Evolutionary conservation across 2,888 invertebrate genomes (phyloP).

Genomic region (Hydrotaea diabolus): DNA sequence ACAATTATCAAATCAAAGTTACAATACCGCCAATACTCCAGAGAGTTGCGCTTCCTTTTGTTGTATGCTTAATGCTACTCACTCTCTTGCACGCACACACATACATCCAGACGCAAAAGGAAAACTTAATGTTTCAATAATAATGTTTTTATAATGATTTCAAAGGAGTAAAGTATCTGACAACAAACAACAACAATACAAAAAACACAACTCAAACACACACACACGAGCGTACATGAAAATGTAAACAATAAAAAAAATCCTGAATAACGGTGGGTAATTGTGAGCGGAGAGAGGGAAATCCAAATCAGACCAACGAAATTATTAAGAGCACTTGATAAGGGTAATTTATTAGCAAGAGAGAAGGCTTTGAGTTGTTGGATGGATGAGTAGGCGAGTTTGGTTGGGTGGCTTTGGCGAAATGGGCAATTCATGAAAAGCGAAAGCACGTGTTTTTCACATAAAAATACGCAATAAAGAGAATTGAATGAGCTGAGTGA

Average conservation of each 20-base stretch:
- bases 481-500: not conserved
- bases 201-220: conserved; percentile 15
- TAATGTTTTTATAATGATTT: conserved; percentile 42
- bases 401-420: too few species aligned
- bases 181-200: conserved; percentile 7
- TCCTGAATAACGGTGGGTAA: not conserved
- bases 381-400: not conserved
- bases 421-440: conserved; percentile 30
- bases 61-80: conserved; percentile 3
- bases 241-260: conserved; percentile 40
- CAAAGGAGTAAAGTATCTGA: conserved; percentile 47
- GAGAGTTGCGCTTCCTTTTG: conserved; percentile 50
- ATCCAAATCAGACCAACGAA: not conserved
- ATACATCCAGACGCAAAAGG: conserved; percentile 4
- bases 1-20: conserved; percentile 63
- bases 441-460: conserved; percentile 57
- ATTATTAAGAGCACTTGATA: conserved; percentile 1
- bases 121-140: conserved; percentile 42
- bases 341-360: conserved; percentile 34
- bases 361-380: conserved; percentile 3
- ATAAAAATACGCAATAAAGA: not conserved
- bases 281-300: not conserved
- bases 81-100: conserved; percentile 20
- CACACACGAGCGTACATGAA: not conserved
- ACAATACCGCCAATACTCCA: conserved; percentile 59